phyloP scores from a whole-genome alignment of 2,113 vertebrate genomes.

The Bothrops jararaca region DNA sequence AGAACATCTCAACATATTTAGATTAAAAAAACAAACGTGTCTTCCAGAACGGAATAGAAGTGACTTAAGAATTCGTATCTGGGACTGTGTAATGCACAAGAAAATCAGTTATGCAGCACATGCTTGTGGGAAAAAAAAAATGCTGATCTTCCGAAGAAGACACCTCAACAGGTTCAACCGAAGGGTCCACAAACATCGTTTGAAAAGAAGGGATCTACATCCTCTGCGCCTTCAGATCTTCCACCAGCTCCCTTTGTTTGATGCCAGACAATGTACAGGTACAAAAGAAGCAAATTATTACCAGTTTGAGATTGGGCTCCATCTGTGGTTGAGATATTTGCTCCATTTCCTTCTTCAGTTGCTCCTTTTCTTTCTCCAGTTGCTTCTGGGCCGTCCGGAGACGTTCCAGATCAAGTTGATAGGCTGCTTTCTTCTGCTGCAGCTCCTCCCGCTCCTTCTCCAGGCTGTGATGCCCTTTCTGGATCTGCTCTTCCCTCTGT shows the following conservation, averaged over 20 bases:
- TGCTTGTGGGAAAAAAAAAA: too few species aligned
- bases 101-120: too few species aligned
- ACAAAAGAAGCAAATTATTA: background rate
- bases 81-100: background rate
- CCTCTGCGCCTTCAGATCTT: background rate
- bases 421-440: slow-evolving; percentile 74
- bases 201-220: background rate
- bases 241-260: background rate
- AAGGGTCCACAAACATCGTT: too few species aligned
- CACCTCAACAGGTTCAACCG: background rate
- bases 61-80: background rate
- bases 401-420: slow-evolving; percentile 86
- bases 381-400: slow-evolving; percentile 83
- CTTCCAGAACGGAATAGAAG: background rate
- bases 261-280: accelerated
- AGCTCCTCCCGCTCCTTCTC: slow-evolving; percentile 75
- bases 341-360: slow-evolving; percentile 75
- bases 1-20: background rate
- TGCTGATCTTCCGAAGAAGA: background rate
- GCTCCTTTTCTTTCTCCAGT: slow-evolving; percentile 82
- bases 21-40: background rate
- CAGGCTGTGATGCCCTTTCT: slow-evolving; percentile 70
- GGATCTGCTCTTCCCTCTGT: slow-evolving; percentile 73
- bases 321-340: slow-evolving; percentile 64
- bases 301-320: slow-evolving; percentile 56